Evolutionary conservation across 2,113 vertebrate genomes (phyloP).

Genomic region (Paramormyrops kingsleyae): DNA sequence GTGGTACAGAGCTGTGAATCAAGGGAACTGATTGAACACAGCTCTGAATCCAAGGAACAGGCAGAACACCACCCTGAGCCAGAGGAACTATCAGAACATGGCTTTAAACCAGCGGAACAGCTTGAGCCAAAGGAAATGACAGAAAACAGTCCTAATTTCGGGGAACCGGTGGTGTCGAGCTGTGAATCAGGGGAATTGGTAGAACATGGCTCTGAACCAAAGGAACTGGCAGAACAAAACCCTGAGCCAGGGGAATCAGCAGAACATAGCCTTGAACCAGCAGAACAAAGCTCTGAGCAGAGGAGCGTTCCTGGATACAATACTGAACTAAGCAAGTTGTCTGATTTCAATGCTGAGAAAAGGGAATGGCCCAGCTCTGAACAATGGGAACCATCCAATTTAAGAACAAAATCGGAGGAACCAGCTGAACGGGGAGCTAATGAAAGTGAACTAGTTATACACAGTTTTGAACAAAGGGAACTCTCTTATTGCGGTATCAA

Average conservation of each 20-base stretch:
- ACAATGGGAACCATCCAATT: background rate
- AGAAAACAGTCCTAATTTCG: background rate
- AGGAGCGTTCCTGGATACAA: background rate
- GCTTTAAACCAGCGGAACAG: background rate
- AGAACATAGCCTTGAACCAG: background rate
- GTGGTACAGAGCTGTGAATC: background rate
- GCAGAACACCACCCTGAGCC: background rate
- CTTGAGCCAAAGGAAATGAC: background rate
- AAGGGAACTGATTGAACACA: background rate
- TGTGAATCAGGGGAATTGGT: background rate
- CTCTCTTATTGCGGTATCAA: background rate
- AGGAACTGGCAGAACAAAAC: background rate
- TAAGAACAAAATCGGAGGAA: background rate
- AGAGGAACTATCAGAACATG: background rate
- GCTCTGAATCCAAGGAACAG: background rate
- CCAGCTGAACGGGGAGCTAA: background rate
- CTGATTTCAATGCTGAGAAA: background rate
- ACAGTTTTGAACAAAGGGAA: background rate
- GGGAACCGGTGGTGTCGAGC: background rate
- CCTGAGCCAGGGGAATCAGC: background rate
- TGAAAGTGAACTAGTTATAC: background rate
- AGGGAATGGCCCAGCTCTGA: background rate
- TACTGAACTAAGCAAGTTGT: background rate
- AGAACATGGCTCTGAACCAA: background rate
- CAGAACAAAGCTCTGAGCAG: background rate